These are phyloP conservation scores for Pollachius pollachius DNA, from an alignment of 2,113 vertebrate species.

Conservation along the genomic window DNA sequence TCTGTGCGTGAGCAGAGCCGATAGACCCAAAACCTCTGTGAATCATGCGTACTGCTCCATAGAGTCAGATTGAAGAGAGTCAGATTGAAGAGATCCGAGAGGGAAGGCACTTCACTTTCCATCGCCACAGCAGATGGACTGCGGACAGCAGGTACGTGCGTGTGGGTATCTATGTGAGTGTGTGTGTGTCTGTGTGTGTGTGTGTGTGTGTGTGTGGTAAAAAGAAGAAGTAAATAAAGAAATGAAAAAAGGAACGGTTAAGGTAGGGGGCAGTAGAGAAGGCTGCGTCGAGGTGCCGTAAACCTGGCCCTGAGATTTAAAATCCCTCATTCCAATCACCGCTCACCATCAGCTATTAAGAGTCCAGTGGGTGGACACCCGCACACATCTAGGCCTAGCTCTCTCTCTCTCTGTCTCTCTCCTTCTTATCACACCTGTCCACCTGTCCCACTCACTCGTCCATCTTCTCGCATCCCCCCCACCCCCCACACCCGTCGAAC, in stretches of 20 bases:
- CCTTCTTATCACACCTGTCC: conserved; percentile 78
- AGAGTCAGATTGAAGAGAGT: too few relatives aligned
- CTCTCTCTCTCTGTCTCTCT: background rate
- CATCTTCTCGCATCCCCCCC: conserved; percentile 51
- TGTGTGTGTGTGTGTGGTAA: background rate
- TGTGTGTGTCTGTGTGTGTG: too few relatives aligned
- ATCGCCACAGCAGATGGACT: too few relatives aligned
- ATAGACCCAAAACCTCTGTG: background rate
- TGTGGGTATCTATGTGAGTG: background rate
- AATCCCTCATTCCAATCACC: conserved; percentile 74
- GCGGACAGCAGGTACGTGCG: too few relatives aligned
- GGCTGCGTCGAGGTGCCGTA: conserved; percentile 6
- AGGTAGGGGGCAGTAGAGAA: conserved; percentile 30
- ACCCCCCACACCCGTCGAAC: conserved; percentile 31
- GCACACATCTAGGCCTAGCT: conserved; percentile 68
- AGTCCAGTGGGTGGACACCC: conserved; percentile 63
- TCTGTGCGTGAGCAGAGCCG: too few relatives aligned
- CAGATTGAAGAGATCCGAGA: too few relatives aligned
- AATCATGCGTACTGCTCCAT: too few relatives aligned
- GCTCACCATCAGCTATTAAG: conserved; percentile 77
- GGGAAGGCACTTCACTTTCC: too few relatives aligned
- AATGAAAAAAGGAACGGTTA: background rate
- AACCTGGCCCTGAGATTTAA: conserved; percentile 63
- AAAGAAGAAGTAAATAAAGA: background rate
- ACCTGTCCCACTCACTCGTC: conserved; percentile 72